Conservation (phyloP, 1,140 invertebrate genomes). For the Megathymus violae region DNA sequence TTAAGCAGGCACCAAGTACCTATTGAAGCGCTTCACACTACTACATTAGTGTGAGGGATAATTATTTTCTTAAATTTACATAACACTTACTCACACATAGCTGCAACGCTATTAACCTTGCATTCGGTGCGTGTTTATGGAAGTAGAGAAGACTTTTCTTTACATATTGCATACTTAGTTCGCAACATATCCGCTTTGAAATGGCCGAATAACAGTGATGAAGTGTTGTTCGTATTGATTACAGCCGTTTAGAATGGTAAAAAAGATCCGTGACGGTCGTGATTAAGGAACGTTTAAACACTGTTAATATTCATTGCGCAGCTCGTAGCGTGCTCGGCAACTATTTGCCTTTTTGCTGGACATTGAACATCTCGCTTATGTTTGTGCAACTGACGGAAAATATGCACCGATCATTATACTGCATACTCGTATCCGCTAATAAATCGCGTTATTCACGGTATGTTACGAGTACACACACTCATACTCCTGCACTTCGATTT, state of each 20-base stretch:
- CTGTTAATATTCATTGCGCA: slow-evolving; percentile 68
- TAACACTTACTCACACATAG: too few species aligned
- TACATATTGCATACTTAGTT: slow-evolving; percentile 16
- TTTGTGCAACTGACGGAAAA: slow-evolving; percentile 17
- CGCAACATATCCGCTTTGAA: slow-evolving; percentile 27
- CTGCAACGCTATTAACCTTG: too few species aligned
- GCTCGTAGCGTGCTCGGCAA: slow-evolving; percentile 57
- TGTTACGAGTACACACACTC: slow-evolving; percentile 36
- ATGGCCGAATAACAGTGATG: slow-evolving; percentile 27
- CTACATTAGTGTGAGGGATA: too few species aligned
- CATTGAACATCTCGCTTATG: slow-evolving; percentile 21
- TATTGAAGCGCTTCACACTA: too few species aligned
- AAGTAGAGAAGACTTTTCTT: too few species aligned
- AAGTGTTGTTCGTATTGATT: slow-evolving; percentile 25
- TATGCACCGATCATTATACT: slow-evolving; percentile 14
- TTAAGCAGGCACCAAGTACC: too few species aligned
- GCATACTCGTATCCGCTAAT: not conserved
- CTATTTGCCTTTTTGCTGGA: slow-evolving; percentile 42
- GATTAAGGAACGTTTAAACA: slow-evolving; percentile 72
- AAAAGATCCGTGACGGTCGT: slow-evolving; percentile 52
- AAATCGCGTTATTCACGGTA: not conserved
- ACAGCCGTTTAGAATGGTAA: slow-evolving; percentile 23
- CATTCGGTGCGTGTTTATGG: too few species aligned
- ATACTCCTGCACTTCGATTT: too few species aligned
- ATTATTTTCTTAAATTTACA: too few species aligned